These are phyloP conservation scores for Pan paniscus DNA, from an alignment of 2,113 vertebrate genomes.

Conservation along the genomic window DNA sequence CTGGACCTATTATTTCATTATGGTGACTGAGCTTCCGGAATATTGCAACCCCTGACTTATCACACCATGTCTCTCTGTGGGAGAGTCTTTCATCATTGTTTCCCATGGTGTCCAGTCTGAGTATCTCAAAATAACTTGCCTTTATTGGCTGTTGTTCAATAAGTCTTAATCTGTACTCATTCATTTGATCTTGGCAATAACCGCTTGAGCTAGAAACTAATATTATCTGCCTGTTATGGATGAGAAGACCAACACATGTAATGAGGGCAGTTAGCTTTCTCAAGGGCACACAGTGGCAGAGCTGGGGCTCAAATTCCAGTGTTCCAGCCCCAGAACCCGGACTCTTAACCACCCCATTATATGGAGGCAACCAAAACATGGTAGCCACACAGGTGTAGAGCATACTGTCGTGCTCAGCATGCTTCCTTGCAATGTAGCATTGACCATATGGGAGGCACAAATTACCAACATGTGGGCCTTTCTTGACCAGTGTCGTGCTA, in stretches of 20 bases:
- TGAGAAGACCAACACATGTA: background rate
- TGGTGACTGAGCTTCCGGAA: background rate
- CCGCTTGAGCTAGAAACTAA: background rate
- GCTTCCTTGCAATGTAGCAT: background rate
- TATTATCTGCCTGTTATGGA: background rate
- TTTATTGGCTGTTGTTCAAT: background rate
- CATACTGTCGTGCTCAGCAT: rapidly evolving
- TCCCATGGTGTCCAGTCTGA: background rate
- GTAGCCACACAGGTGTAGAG: rapidly evolving
- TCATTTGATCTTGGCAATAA: background rate
- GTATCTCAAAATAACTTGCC: background rate
- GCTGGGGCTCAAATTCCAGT: background rate
- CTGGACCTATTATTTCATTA: background rate
- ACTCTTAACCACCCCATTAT: rapidly evolving
- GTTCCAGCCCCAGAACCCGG: background rate
- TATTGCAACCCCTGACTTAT: background rate
- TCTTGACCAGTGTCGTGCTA: background rate
- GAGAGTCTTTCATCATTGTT: background rate
- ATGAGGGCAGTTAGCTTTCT: background rate
- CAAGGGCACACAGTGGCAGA: background rate
- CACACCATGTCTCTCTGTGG: background rate
- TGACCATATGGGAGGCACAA: background rate
- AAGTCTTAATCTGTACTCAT: background rate
- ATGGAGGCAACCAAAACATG: background rate
- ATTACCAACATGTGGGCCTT: background rate